Percentiles rank a stretch among this genome's conserved stretches.
Evolutionary conservation across 53 echinoderm and acorn worm species (phyloP).

Genomic region (Temnopleurus reevesii): DNA sequence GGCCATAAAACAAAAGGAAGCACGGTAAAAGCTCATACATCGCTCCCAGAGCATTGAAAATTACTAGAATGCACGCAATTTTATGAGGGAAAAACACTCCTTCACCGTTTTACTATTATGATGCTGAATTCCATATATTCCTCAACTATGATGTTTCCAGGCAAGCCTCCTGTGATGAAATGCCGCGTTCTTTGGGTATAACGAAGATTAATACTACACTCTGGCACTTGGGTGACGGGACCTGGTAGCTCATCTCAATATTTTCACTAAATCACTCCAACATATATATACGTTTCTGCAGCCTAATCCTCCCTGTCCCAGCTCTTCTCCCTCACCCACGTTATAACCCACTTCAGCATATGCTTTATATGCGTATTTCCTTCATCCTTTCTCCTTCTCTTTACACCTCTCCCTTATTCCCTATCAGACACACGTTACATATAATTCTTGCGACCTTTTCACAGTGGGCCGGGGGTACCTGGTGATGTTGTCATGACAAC

Average conservation of each 20-base stretch:
- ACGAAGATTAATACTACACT: background rate
- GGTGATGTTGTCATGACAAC: slow-evolving; percentile 32
- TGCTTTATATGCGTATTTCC: background rate
- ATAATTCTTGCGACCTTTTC: slow-evolving; percentile 7
- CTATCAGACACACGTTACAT: slow-evolving; percentile 20
- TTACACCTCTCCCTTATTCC: background rate
- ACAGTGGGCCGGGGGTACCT: slow-evolving; percentile 30
- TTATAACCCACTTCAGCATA: background rate
- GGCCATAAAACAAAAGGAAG: too few species aligned
- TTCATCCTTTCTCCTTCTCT: background rate
- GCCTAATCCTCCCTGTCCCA: background rate
- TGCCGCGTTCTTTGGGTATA: background rate
- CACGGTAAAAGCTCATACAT: too few species aligned
- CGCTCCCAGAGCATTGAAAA: too few species aligned
- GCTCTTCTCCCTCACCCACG: background rate
- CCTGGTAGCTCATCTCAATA: background rate
- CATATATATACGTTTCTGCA: background rate
- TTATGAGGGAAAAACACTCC: too few species aligned
- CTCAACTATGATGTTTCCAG: background rate
- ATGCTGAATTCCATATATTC: too few species aligned
- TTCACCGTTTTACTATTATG: too few species aligned
- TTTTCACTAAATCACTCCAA: background rate
- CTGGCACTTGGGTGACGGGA: background rate
- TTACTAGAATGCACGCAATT: too few species aligned
- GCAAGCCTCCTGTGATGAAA: background rate